These are phyloP conservation scores for Hololepta plana DNA, from an alignment of 2,888 invertebrate species.

Conservation along the genomic window DNA sequence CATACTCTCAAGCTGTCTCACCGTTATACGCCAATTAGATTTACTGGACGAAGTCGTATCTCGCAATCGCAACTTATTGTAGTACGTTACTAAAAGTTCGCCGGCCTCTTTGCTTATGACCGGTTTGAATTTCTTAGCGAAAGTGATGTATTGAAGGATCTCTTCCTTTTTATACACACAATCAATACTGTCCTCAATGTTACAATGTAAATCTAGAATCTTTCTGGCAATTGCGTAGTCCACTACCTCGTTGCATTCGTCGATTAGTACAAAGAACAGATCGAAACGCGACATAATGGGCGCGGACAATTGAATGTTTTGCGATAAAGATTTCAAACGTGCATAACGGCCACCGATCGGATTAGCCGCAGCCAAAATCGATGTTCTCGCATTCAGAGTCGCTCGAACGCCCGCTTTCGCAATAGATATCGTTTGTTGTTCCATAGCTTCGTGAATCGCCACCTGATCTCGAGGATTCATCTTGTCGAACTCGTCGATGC, in stretches of 20 bases:
- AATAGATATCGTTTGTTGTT: conserved; percentile 97
- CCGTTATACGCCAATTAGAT: conserved; percentile 90
- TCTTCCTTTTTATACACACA: conserved; percentile 76
- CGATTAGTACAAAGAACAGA: conserved; percentile 93
- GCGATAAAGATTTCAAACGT: conserved; percentile 78
- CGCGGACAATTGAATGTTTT: conserved; percentile 83
- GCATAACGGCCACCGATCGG: conserved; percentile 96
- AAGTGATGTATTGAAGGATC: conserved; percentile 87
- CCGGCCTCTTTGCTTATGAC: conserved; percentile 65
- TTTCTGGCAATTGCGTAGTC: conserved; percentile 95
- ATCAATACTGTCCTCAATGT: conserved; percentile 61
- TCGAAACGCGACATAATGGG: conserved; percentile 99
- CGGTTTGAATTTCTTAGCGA: conserved; percentile 91
- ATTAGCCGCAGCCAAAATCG: conserved; percentile 96
- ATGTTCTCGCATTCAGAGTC: conserved; percentile 91
- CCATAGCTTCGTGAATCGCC: conserved; percentile 99
- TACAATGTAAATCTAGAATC: conserved; percentile 86
- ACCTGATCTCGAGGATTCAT: conserved; percentile 97
- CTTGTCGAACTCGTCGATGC: conserved; percentile 99
- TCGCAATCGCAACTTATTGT: conserved; percentile 68
- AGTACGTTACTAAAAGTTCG: conserved; percentile 71
- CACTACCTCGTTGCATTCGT: conserved; percentile 87
- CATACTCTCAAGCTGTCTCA: conserved; percentile 89
- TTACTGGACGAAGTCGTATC: conserved; percentile 46
- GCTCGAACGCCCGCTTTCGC: conserved; percentile 97